Evolutionary conservation across 1,140 invertebrate species (phyloP).

Genomic region (Sogatella furcifera): DNA sequence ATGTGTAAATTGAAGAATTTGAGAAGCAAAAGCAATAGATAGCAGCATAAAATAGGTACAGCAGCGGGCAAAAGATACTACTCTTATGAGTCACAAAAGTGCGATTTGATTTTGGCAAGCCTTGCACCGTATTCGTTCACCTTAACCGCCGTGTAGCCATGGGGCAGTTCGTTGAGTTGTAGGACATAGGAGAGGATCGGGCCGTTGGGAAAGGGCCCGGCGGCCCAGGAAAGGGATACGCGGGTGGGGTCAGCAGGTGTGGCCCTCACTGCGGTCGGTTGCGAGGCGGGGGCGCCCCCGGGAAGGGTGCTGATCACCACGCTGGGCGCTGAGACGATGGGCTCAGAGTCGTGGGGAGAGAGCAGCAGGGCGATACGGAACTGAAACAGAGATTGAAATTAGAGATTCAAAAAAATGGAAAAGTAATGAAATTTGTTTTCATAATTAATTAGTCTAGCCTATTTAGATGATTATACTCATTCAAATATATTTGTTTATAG

Average conservation of each 20-base stretch:
- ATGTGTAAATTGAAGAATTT: no score
- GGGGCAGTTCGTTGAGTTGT: conserved; percentile 44
- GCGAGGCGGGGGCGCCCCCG: conserved; percentile 56
- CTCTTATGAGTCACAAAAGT: no score
- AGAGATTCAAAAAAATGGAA: no score
- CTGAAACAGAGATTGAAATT: no score
- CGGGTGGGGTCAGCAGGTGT: conserved; percentile 69
- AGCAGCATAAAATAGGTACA: no score
- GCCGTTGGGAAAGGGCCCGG: conserved; percentile 76
- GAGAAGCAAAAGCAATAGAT: no score
- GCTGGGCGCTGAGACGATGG: conserved; percentile 66
- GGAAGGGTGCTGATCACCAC: conserved; percentile 68
- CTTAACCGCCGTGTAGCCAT: conserved; percentile 52
- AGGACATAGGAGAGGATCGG: conserved; percentile 76
- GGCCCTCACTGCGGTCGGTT: conserved; percentile 60
- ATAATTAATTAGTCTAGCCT: no score
- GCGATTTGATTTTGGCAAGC: no score
- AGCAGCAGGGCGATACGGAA: conserved; percentile 68
- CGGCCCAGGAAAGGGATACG: conserved; percentile 77
- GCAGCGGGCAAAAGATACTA: no score
- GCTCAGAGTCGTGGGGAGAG: conserved; percentile 48
- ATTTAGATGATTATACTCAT: no score
- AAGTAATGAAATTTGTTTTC: no score
- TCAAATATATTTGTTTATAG: no score
- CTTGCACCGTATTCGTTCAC: conserved; percentile 27